Evolutionary conservation across 2,888 invertebrate species (phyloP), one percentile per base, ranked within the genome.

Genomic region (Drosophila histrio): DNA sequence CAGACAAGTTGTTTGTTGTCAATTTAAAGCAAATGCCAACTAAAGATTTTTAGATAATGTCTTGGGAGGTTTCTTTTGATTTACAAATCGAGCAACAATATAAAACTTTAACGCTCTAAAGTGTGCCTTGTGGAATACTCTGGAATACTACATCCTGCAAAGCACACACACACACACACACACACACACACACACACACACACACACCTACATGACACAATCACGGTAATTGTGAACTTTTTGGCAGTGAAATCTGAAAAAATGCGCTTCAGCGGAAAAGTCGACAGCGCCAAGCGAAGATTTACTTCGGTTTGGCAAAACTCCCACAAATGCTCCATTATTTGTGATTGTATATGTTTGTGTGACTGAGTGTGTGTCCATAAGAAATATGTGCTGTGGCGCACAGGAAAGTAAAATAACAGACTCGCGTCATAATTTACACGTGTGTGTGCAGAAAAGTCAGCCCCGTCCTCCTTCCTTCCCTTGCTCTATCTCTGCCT

Each of bases 391-490:
- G 67, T 76, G 70, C 75, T 72, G 57, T 67, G 78, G 69, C 62
- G 30, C 63, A 75, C 69, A 70, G 72, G 72, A 69, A 75, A 72
- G 58, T 53, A 68, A 70, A 78, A 76, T 73, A 78, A 78, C 63
- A 73, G 76, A 78, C 78, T 78, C 76, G 70, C 65, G 59, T 76
- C 78, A 78, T 78, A 78, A 78, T 78, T 78, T 78, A 78, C 78
- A 76, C 78, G 69, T 69, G 64, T 67, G 74, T 49, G 60, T 28
- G 47, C 26, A 49, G 28, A 67, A 60, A 36, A 43, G 7, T 0
- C 4, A 36, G 44, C 13, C 19, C 13, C 9, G 9, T n/a, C 32
- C n/a, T 32, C 19, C 19, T 11, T 19, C 17, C 36, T 15, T 17
- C 11, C 6, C 19, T 39, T 15, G 0, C 30, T 30, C 30, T 19